phyloP scores from a whole-genome alignment of 2,888 invertebrate species.

The Nowickia ferox region DNA sequence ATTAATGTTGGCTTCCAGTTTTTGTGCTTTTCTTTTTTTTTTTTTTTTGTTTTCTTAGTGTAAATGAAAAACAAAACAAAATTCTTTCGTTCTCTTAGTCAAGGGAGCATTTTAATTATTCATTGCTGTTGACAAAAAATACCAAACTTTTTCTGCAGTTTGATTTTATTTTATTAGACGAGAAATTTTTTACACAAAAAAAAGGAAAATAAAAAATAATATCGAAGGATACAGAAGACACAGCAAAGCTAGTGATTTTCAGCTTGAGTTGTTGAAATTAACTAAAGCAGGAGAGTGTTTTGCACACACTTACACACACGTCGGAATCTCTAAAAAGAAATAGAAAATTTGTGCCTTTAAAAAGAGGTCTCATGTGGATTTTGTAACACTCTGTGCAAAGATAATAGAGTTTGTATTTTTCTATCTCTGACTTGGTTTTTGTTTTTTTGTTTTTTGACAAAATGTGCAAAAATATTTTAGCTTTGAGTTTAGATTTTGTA shows the following conservation, averaged over 20 bases:
- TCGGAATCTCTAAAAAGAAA: not conserved
- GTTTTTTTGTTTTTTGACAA: not conserved
- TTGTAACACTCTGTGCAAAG: conserved; percentile 48
- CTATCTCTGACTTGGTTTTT: conserved; percentile 10
- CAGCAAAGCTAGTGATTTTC: conserved; percentile 57
- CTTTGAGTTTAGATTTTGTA: conserved; percentile 1
- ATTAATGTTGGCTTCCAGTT: too few species aligned
- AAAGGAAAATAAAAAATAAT: not conserved
- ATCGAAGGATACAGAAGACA: not conserved
- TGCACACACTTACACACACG: not conserved
- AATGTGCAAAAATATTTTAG: conserved; percentile 46
- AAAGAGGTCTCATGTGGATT: conserved; percentile 67
- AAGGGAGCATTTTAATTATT: conserved; percentile 81
- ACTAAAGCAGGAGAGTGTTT: conserved; percentile 49
- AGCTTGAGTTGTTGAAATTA: conserved; percentile 65
- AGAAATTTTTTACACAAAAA: conserved; percentile 13
- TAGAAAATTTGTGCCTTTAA: conserved; percentile 41
- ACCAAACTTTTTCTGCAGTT: conserved; percentile 73
- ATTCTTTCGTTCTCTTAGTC: conserved; percentile 71
- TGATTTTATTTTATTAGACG: conserved; percentile 66
- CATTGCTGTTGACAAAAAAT: conserved; percentile 80
- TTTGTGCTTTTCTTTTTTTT: not conserved
- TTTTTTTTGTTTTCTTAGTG: not conserved
- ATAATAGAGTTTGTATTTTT: conserved; percentile 37
- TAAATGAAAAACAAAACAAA: conserved; percentile 7